These are phyloP conservation scores for Iguana delicatissima DNA, from an alignment of 2,797 vertebrate species.

Conservation along the genomic window DNA sequence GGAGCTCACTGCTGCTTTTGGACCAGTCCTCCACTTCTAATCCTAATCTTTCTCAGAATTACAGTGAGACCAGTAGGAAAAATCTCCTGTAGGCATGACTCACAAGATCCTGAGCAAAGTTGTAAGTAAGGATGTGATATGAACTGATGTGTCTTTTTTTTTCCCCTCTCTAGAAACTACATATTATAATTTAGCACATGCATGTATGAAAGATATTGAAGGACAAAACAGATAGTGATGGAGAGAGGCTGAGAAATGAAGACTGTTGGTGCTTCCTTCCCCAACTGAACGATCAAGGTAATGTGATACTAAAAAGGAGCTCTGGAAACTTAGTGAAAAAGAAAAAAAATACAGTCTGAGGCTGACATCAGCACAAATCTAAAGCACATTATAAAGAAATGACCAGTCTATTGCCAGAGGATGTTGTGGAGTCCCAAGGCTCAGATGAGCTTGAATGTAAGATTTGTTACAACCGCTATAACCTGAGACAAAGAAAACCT, in stretches of 20 bases:
- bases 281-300: slow-evolving; percentile 28
- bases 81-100: too few species aligned
- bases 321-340: slow-evolving; percentile 36
- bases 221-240: not conserved
- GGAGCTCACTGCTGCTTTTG: not conserved
- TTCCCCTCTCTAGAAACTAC: slow-evolving; percentile 61
- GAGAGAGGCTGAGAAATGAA: slow-evolving; percentile 63
- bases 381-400: slow-evolving; percentile 67
- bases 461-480: slow-evolving; percentile 94
- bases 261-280: slow-evolving; percentile 29
- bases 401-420: slow-evolving; percentile 81
- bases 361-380: not conserved
- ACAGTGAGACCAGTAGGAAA: not conserved
- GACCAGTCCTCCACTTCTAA: not conserved
- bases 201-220: slow-evolving; percentile 40
- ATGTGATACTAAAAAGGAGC: slow-evolving; percentile 36
- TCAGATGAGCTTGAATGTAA: slow-evolving; percentile 94
- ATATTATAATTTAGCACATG: slow-evolving; percentile 61
- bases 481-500: slow-evolving; percentile 87
- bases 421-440: slow-evolving; percentile 77
- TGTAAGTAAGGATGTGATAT: slow-evolving; percentile 1
- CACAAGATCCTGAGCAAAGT: not conserved
- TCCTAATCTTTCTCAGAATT: not conserved
- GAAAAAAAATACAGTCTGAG: not conserved
- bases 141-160: not conserved